phyloP scores from a whole-genome alignment of 2,113 vertebrate species.

The Trogon surrucura region DNA sequence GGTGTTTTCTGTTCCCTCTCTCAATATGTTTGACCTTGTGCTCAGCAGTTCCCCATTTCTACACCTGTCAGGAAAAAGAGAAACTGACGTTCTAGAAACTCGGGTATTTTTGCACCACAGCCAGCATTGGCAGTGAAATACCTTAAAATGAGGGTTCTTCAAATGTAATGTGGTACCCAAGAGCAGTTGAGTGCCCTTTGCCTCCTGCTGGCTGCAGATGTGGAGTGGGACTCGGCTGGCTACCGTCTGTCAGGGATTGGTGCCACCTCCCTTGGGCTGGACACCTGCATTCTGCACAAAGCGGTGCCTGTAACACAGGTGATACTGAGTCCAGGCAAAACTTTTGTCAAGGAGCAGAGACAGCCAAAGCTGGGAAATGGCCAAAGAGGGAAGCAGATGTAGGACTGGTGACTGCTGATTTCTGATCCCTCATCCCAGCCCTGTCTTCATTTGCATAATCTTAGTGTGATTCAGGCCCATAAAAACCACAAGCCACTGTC shows the following conservation, averaged over 20 bases:
- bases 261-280: neutral
- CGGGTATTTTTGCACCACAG: neutral
- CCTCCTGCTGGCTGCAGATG: rapidly evolving
- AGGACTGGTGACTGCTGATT: neutral
- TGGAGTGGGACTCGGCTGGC: neutral
- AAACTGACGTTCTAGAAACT: neutral
- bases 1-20: neutral
- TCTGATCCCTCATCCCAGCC: neutral
- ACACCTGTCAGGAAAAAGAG: neutral
- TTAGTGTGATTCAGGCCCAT: neutral
- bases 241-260: rapidly evolving
- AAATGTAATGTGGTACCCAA: rapidly evolving
- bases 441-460: neutral
- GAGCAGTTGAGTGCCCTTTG: neutral
- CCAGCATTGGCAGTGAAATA: neutral
- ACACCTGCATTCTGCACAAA: neutral
- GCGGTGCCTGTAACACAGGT: rapidly evolving
- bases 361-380: neutral
- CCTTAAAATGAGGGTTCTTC: neutral
- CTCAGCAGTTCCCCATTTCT: neutral
- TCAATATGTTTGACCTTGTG: rapidly evolving
- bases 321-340: neutral
- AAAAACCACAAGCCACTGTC: neutral
- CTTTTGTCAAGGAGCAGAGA: neutral
- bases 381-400: neutral